Evolutionary conservation across 2,113 vertebrate species (phyloP), one percentile per base, ranked within the genome.

Genomic region (Malurus elegans): DNA sequence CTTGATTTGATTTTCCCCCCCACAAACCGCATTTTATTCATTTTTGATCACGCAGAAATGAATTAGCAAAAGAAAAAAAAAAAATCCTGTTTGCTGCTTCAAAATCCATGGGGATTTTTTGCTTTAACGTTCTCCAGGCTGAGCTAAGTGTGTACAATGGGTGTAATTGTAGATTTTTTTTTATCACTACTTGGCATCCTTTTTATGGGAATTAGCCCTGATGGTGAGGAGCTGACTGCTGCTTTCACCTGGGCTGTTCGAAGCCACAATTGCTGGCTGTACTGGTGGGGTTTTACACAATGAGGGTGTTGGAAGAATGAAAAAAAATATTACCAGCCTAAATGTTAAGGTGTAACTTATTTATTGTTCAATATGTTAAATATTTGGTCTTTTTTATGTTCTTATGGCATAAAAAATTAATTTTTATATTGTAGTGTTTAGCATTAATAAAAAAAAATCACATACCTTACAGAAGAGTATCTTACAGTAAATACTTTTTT

Each of bases 1-100:
- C 9, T 4, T 0, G 0, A 38, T 38, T 38, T 38, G 38, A 38
- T 38, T 2, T 15, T 4, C 7, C 0, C 12, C 61, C 26, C 58
- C 32, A 7, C 24, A 65, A 84, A 60, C 56, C 14, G 2, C 70
- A 70, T 75, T 38, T 62, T 38, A 65, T 4, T 92, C 70, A 44
- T 80, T 89, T n/a, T 60, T 28, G 50, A 6, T 62, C 72, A 28
- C 8, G 4, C 45, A 45, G 36, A 66, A 81, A 80, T 18, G 5
- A 62, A 47, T 75, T 20, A 7, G 64, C 38, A 28, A 34, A 61
- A 44, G 28, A 50, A 62, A 44, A 38, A 32, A 34, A 60, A 36
- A 47, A 36, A 53, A 15, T 38, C 42, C 0, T 1, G 24, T 40
- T 40, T n/a, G 18, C 50, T 45, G 0, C 62, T 58, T 70, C 18